Conservation (phyloP, 2,888 invertebrate genomes). For the Acanthoscelides obtectus region DNA sequence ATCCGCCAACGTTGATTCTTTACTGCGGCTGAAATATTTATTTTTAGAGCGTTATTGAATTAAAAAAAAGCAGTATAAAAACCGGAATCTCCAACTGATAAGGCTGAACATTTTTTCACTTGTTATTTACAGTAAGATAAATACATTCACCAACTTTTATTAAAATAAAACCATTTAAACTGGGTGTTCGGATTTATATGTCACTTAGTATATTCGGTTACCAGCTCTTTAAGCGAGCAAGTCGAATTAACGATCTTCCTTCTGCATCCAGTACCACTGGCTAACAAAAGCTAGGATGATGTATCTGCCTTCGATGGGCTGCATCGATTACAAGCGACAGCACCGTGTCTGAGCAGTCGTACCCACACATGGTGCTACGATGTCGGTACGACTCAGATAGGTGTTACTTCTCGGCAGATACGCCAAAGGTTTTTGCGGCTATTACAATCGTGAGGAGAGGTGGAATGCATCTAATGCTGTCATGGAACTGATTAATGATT, state of each 20-base stretch:
- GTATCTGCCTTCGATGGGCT: conserved; percentile 25
- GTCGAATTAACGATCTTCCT: conserved; percentile 7
- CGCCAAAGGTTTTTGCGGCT: conserved; percentile 22
- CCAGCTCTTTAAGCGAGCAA: no score
- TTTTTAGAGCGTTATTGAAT: no score
- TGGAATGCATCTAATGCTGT: background rate
- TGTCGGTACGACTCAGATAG: conserved; percentile 5
- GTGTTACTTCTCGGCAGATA: conserved; percentile 20
- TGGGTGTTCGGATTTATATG: no score
- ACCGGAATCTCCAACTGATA: no score
- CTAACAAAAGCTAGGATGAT: conserved; percentile 10
- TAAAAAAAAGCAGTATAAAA: no score
- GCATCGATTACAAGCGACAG: conserved; percentile 16
- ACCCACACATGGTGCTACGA: background rate
- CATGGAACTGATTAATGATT: background rate
- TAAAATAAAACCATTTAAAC: no score
- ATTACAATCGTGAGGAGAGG: conserved; percentile 5
- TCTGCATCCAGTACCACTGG: conserved; percentile 4
- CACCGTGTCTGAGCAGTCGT: background rate
- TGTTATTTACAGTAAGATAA: no score
- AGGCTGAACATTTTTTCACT: no score
- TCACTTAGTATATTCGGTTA: no score
- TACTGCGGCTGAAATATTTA: no score
- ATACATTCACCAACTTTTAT: no score
- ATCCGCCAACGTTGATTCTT: no score